phyloP scores from a whole-genome alignment of 2,888 invertebrate genomes.

The Drosophila buzzatii region DNA sequence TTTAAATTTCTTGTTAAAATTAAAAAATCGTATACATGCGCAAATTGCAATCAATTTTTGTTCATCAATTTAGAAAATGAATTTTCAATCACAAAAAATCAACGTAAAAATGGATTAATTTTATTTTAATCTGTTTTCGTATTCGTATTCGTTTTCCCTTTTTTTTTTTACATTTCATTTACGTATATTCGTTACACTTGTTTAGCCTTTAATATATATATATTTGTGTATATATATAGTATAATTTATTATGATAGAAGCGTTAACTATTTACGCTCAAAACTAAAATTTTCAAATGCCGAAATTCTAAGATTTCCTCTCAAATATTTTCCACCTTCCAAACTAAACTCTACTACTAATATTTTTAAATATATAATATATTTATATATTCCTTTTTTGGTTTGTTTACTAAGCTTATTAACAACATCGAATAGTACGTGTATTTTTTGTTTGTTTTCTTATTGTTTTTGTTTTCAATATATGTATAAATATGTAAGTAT shows the following conservation, averaged over 20 bases:
- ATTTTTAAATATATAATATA: constrained; percentile 33
- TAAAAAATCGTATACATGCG: constrained; percentile 84
- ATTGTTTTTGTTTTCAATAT: constrained; percentile 56
- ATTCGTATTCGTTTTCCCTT: constrained; percentile 12
- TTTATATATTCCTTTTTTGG: neutral
- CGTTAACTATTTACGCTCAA: constrained; percentile 80
- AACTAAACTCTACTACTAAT: constrained; percentile 78
- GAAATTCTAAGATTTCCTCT: constrained; percentile 34
- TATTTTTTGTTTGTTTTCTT: constrained; percentile 52
- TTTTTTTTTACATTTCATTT: constrained; percentile 71
- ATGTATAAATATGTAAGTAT: constrained; percentile 56
- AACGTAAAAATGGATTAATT: constrained; percentile 61
- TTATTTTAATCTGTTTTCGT: constrained; percentile 47
- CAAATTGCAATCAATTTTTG: constrained; percentile 80
- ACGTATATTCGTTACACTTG: constrained; percentile 83
- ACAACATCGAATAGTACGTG: constrained; percentile 78
- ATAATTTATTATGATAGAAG: constrained; percentile 67
- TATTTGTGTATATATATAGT: constrained; percentile 13
- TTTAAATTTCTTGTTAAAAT: constrained; percentile 65
- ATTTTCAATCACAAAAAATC: constrained; percentile 79
- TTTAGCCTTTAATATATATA: constrained; percentile 73
- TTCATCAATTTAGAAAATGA: constrained; percentile 73
- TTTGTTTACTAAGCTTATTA: constrained; percentile 69
- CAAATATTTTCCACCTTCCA: constrained; percentile 31
- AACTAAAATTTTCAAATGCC: constrained; percentile 65